These are phyloP conservation scores for Jaculus jaculus DNA, from an alignment of 2,113 vertebrate genomes.

Conservation along the genomic window DNA sequence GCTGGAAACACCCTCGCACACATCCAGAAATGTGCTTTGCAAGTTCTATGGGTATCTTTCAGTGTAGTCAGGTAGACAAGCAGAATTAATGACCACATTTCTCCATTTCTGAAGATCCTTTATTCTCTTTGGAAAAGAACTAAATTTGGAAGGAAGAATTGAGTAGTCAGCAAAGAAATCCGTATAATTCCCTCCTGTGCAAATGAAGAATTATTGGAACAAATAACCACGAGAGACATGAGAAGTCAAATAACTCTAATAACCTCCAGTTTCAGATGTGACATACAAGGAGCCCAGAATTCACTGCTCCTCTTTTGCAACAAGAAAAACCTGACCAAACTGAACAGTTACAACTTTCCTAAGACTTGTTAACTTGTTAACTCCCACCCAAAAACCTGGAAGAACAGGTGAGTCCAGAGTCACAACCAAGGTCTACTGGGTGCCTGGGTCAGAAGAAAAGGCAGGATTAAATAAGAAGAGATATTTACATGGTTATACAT, in stretches of 20 bases:
- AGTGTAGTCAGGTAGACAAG: neutral
- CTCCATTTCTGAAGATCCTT: neutral
- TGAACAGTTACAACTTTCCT: neutral
- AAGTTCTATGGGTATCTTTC: neutral
- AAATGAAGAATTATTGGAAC: neutral
- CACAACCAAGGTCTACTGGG: neutral
- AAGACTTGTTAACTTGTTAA: neutral
- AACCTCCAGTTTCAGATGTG: neutral
- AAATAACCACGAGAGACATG: neutral
- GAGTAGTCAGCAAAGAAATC: neutral
- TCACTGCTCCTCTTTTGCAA: neutral
- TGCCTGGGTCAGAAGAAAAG: neutral
- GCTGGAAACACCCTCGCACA: neutral
- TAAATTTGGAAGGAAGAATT: neutral
- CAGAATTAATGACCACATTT: neutral
- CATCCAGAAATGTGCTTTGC: neutral
- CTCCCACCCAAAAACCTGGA: neutral
- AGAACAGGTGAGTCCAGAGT: neutral
- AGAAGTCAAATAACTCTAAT: neutral
- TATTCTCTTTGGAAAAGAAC: neutral
- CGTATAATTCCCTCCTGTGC: neutral
- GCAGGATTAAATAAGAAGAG: neutral
- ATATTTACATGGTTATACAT: neutral
- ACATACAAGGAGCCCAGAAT: neutral
- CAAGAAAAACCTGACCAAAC: neutral